Conservation (phyloP, 2,797 vertebrate genomes). For the Neopelma chrysocephalum region DNA sequence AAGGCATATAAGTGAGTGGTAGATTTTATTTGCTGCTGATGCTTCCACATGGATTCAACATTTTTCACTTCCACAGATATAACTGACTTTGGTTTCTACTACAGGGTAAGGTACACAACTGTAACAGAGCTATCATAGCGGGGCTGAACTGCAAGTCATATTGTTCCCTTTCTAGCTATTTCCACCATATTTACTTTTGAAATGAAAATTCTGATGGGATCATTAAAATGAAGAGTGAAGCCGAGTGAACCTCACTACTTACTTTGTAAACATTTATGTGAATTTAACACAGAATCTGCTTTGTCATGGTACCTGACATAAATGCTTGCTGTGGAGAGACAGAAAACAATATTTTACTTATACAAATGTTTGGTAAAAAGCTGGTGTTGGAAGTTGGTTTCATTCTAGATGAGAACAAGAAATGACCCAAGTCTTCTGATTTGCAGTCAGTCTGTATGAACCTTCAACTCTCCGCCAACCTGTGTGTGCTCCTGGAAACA, state of each 20-base stretch:
- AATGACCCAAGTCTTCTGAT: background rate
- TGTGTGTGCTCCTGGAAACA: background rate
- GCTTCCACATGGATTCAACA: background rate
- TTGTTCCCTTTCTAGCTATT: background rate
- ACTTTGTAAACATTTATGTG: background rate
- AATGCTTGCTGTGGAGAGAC: background rate
- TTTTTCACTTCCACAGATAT: background rate
- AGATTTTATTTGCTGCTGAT: background rate
- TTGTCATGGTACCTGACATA: background rate
- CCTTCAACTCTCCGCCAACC: background rate
- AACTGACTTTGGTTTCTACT: background rate
- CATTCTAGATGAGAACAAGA: background rate
- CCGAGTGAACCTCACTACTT: background rate
- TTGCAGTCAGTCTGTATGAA: background rate
- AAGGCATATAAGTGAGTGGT: background rate
- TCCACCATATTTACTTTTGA: background rate
- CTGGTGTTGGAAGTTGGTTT: rapidly evolving
- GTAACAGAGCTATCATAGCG: background rate
- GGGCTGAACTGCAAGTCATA: background rate
- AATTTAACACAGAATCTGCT: background rate
- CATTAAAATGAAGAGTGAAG: background rate
- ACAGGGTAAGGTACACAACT: background rate
- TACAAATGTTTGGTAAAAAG: background rate
- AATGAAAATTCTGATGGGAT: background rate
- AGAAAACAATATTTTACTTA: background rate